Conservation (phyloP, 2,113 vertebrate genomes). For the Isurus oxyrinchus region DNA sequence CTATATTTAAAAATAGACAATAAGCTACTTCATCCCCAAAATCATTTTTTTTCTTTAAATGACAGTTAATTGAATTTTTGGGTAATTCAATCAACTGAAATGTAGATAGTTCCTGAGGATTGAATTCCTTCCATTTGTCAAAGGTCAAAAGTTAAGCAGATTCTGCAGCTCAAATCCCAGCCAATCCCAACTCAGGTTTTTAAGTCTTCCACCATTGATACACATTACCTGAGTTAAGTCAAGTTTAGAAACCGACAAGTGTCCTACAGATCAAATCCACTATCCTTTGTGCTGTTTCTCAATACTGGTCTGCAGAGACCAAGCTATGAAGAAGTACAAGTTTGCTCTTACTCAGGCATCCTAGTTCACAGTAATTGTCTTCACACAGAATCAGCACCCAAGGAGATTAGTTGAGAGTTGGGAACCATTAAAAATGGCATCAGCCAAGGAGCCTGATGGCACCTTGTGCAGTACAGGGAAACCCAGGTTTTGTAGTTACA, state of each 20-base stretch:
- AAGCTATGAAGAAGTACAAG: background rate
- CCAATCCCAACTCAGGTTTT: background rate
- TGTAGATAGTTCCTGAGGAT: background rate
- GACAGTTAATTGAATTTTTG: background rate
- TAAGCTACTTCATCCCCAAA: background rate
- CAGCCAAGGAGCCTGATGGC: background rate
- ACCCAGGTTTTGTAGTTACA: background rate
- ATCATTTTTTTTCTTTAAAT: background rate
- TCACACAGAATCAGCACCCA: background rate
- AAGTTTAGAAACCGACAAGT: background rate
- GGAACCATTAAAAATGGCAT: background rate
- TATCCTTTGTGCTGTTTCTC: background rate
- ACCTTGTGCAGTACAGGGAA: background rate
- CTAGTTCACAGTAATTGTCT: background rate
- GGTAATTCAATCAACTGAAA: background rate
- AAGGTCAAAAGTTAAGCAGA: background rate
- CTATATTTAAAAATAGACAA: background rate
- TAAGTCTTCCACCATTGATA: background rate
- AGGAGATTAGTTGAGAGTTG: background rate
- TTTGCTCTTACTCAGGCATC: background rate
- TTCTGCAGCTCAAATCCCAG: background rate
- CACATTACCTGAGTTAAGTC: background rate
- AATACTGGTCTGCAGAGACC: too few species aligned
- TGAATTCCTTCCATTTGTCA: background rate
- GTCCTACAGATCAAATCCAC: background rate